Evolutionary conservation across 2,113 vertebrate species (phyloP), one percentile per base, ranked within the genome.

Genomic region (Grallaria varia): DNA sequence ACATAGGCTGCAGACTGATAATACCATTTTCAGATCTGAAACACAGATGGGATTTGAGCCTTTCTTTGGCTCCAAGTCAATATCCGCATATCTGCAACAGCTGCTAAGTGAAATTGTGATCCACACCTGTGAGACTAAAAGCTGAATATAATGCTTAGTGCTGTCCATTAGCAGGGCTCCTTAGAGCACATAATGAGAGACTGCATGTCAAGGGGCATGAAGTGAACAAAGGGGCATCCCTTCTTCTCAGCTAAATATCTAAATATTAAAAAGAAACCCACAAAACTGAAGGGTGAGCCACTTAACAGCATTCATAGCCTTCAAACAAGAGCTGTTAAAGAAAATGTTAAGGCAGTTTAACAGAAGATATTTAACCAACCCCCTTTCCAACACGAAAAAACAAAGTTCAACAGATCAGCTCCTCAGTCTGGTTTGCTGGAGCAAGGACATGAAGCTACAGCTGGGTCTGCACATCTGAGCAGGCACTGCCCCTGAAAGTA

Each of bases 141-240:
- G 67, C 25, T 35, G 39, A 68, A 21, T 17, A 42, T 4, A 66
- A 59, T 37, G 35, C 27, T 88, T 35, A 73, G 17, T 25, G 60
- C 47, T 75, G 23, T 8, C 71, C 66, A 53, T 68, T 20, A 85
- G 76, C 56, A 81, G 44, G 2, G 35, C 3, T 75, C 18, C 63
- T 77, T 11, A 2, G 4, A 45, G 28, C 19, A 39, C 2, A 3
- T 7, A 67, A 56, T 0, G 1, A 59, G 49, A 84, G 33, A 35
- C 37, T 35, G 8, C 28, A 56, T 3, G 16, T 37, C 82, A 87
- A 62, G 84, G 62, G 14, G 15, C 55, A 49, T 2, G 49, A 63
- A 64, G 14, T 4, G 5, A 62, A 72, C 5, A 1, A 58, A 47
- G 45, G n/a, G 25, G 42, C 17, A 22, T 2, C 0, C 0, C 20